These are phyloP conservation scores for Keiferia lycopersicella DNA, from an alignment of 2,888 invertebrate genomes.

Conservation along the genomic window DNA sequence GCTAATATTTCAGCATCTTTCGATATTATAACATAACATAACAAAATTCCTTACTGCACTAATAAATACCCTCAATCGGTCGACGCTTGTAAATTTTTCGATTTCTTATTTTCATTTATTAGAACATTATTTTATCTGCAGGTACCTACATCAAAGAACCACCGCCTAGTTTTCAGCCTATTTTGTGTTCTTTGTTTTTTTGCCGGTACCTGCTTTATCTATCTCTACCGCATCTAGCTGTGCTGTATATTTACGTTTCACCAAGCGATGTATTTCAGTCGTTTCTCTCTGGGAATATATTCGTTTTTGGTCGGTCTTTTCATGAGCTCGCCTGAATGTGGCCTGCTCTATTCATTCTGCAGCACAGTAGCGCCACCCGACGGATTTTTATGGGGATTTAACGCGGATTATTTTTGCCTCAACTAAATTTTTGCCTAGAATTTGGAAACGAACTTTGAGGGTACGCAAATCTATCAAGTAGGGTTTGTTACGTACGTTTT, in stretches of 20 bases:
- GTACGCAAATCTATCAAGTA: background rate
- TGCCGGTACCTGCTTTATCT: no score
- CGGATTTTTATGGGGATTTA: conserved; percentile 71
- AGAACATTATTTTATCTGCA: no score
- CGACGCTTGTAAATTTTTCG: no score
- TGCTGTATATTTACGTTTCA: conserved; percentile 38
- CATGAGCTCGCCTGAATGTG: conserved; percentile 71
- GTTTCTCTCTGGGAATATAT: conserved; percentile 69
- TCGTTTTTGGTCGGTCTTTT: conserved; percentile 74
- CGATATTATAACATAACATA: no score
- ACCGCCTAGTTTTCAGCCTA: no score
- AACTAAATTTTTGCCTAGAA: conserved; percentile 10
- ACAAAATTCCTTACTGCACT: no score
- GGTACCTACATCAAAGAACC: no score
- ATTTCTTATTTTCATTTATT: no score
- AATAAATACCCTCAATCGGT: no score
- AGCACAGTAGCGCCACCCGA: conserved; percentile 45
- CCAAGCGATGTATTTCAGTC: conserved; percentile 68
- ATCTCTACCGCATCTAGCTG: conserved; percentile 38
- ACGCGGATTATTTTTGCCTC: conserved; percentile 68
- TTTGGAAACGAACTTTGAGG: background rate
- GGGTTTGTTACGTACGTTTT: background rate
- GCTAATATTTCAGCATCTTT: no score
- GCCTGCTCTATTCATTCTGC: conserved; percentile 71
- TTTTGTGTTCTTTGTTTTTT: no score